Percentiles rank a stretch among this genome's conserved stretches.
phyloP scores from a whole-genome alignment of 2,113 vertebrate genomes.

The Corythaixoides concolor region DNA sequence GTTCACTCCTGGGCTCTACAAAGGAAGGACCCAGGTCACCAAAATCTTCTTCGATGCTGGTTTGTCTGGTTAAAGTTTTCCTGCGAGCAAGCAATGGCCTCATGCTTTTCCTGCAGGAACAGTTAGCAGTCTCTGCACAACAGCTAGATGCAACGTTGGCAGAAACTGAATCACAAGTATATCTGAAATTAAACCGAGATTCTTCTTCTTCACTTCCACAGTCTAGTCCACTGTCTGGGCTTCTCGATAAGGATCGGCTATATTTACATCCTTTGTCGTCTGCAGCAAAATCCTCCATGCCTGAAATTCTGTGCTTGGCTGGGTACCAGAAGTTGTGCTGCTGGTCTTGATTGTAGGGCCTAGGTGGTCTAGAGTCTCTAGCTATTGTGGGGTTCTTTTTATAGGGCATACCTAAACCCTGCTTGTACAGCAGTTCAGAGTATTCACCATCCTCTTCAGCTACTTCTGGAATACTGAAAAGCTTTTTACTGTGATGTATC shows the following conservation, averaged over 20 bases:
- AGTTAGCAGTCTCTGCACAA: conserved; percentile 54
- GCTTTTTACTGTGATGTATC: conserved; percentile 84
- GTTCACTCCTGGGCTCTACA: conserved; percentile 72
- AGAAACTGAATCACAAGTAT: conserved; percentile 26
- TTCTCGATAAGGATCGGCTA: conserved; percentile 81
- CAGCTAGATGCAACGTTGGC: conserved; percentile 52
- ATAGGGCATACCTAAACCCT: conserved; percentile 52
- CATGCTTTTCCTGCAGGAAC: conserved; percentile 70
- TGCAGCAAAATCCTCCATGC: conserved; percentile 62
- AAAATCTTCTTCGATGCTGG: conserved; percentile 90
- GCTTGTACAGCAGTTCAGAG: conserved; percentile 60
- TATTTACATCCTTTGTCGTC: conserved; percentile 73
- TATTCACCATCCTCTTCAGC: conserved; percentile 86
- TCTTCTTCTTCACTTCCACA: conserved; percentile 95
- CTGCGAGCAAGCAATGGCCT: conserved; percentile 83
- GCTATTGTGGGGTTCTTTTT: conserved; percentile 28
- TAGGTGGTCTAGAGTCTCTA: neutral
- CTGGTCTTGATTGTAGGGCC: conserved; percentile 66
- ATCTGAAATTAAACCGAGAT: conserved; percentile 69
- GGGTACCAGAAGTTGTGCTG: conserved; percentile 61
- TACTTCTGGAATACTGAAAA: conserved; percentile 97
- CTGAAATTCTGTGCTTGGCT: conserved; percentile 56
- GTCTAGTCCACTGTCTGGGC: conserved; percentile 95
- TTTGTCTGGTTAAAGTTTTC: conserved; percentile 88
- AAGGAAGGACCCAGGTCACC: conserved; percentile 69